Evolutionary conservation across 2,888 invertebrate genomes (phyloP), one percentile per base, ranked within the genome.

Genomic region (Ceratothoa steindachneri): DNA sequence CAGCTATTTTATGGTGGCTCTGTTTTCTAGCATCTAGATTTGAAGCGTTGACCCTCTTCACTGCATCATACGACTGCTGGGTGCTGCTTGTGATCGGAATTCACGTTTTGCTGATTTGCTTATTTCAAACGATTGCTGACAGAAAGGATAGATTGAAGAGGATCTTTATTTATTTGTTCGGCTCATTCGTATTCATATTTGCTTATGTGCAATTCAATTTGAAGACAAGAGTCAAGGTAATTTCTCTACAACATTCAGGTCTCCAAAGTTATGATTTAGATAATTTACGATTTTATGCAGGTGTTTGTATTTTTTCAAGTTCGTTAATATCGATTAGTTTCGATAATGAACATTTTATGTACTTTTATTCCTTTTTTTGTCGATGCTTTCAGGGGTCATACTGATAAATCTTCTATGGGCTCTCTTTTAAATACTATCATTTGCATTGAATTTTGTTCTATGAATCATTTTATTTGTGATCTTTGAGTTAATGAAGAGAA

Each of bases 121-220:
- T 77, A 30, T 74, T 77, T 69, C 77, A 77, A 65, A 73, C 77
- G n/a, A 41, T 74, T 1, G 73, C 69, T 12, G 41, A 65, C 2
- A 27, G 12, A 22, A 71, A 74, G 19, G 31, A 77, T 60, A 28
- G 65, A n/a, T 0, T 73, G 1, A 71, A 41, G 22, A 71, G 69
- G 27, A 41, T 77, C n/a, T 73, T 77, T 55, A 72, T 77, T 7
- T 77, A 74, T 27, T 65, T 77, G 30, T 77, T 77, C 55, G 73
- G 71, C 24, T 73, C 31, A 29, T 77, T 77, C 30, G 51, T 77
- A 60, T 77, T 77, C 67, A 74, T 77, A 52, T 77, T 77, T 31
- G 73, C 77, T 5, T 77, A 77, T 28, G n/a, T 77, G 27, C 71
- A 77, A 55, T 74, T 77, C 30, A 77, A 77, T 60, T 69, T 77